Conservation (phyloP, 2,888 invertebrate genomes). For the Drosophila leonis region DNA sequence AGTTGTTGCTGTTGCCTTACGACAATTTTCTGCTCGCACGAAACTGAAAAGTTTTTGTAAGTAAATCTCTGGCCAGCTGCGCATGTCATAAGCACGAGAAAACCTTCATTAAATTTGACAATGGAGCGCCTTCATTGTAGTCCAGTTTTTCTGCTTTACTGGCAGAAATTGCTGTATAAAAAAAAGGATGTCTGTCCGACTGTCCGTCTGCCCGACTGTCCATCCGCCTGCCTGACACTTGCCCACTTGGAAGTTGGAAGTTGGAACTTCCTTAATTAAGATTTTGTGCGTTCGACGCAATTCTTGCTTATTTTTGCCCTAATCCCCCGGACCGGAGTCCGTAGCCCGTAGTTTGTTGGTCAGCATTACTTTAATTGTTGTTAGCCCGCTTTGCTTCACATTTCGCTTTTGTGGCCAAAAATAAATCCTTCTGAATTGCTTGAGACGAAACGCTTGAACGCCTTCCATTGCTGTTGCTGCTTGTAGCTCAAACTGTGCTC, state of each 20-base stretch:
- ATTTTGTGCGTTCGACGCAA: slow-evolving; percentile 73
- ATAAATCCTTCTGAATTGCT: slow-evolving; percentile 80
- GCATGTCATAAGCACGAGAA: slow-evolving; percentile 65
- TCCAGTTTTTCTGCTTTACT: slow-evolving; percentile 66
- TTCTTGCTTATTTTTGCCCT: slow-evolving; percentile 40
- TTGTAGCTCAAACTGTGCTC: slow-evolving; percentile 6
- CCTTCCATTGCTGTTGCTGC: slow-evolving; percentile 47
- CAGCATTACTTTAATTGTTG: slow-evolving; percentile 82
- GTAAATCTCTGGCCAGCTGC: slow-evolving; percentile 70
- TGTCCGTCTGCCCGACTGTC: slow-evolving; percentile 1
- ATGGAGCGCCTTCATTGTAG: slow-evolving; percentile 59
- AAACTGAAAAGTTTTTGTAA: slow-evolving; percentile 33
- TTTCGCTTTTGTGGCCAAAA: slow-evolving; percentile 75
- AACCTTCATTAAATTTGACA: slow-evolving; percentile 83
- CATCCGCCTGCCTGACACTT: slow-evolving; percentile 48
- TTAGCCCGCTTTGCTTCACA: slow-evolving; percentile 67
- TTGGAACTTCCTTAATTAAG: slow-evolving; percentile 81
- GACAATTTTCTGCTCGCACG: slow-evolving; percentile 4
- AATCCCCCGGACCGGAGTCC: slow-evolving; percentile 49
- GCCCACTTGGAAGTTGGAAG: slow-evolving; percentile 65
- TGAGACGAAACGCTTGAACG: slow-evolving; percentile 75
- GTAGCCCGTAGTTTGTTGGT: slow-evolving; percentile 59
- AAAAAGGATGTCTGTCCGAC: slow-evolving; percentile 43
- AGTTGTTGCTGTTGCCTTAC: slow-evolving; percentile 16
- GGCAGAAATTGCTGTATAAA: slow-evolving; percentile 45